A percentile compares a stretch with the other conserved stretches of the same genome.
Evolutionary conservation across 2,113 vertebrate species (phyloP).

Genomic region (Turdus rufiventris): DNA sequence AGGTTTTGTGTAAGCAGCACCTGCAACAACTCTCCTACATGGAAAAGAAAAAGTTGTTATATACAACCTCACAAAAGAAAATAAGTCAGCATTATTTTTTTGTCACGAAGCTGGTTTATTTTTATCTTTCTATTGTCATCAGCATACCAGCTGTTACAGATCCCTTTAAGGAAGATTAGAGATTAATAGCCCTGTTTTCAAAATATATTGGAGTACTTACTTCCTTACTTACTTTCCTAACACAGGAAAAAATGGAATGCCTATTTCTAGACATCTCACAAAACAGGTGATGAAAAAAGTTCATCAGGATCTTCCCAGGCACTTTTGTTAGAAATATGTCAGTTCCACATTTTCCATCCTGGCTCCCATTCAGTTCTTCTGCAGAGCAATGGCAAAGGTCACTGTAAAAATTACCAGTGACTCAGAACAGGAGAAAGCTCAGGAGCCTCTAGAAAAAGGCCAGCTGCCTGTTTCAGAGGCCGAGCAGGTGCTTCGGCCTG

Average conservation of each 20-base stretch:
- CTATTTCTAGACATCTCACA: not conserved
- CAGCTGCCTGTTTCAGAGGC: not conserved
- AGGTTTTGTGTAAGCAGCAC: not conserved
- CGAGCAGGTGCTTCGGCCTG: not conserved
- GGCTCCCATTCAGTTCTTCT: not conserved
- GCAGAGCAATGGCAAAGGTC: not conserved
- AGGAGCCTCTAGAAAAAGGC: not conserved
- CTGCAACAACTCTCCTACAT: not conserved
- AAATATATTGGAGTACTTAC: conserved; percentile 20
- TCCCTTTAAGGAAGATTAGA: conserved; percentile 43
- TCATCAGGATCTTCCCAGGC: not conserved
- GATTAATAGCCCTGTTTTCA: conserved; percentile 32
- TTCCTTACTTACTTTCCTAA: not conserved
- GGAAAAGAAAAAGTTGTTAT: not conserved
- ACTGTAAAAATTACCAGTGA: not conserved
- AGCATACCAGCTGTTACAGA: conserved; percentile 29
- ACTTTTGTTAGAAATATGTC: not conserved
- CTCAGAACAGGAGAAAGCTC: not conserved
- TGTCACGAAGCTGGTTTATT: conserved; percentile 7
- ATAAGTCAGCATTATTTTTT: not conserved
- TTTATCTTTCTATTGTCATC: conserved; percentile 47
- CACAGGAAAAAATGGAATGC: not conserved
- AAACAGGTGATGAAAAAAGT: not conserved
- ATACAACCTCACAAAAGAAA: not conserved
- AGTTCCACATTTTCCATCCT: not conserved